Evolutionary conservation across 2,797 vertebrate species (phyloP).

Genomic region (Phyllotis vaccarum): DNA sequence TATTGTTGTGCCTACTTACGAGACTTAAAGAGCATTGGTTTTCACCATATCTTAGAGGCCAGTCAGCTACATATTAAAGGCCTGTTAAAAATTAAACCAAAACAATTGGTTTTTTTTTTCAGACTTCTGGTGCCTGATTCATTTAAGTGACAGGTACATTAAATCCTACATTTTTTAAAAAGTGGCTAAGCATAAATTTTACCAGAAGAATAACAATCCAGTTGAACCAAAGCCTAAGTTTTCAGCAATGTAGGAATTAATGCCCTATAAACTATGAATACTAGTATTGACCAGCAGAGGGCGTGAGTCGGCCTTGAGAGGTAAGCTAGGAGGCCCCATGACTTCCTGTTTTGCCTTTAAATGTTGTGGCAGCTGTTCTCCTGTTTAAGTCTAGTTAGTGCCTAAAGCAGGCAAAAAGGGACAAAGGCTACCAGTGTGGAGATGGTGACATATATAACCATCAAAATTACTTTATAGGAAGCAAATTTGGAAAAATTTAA

Average conservation of each 20-base stretch:
- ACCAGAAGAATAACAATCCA: constrained; percentile 35
- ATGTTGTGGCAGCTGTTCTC: constrained; percentile 71
- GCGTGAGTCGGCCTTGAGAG: constrained; percentile 67
- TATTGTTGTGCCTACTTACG: constrained; percentile 34
- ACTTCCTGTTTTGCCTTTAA: constrained; percentile 84
- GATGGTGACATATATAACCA: constrained; percentile 23
- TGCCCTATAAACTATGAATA: constrained; percentile 33
- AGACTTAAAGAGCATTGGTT: neutral
- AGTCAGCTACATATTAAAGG: neutral
- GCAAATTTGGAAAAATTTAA: constrained; percentile 9
- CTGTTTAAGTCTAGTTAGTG: constrained; percentile 50
- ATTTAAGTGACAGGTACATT: constrained; percentile 9
- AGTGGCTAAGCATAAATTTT: constrained; percentile 9
- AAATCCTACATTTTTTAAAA: neutral
- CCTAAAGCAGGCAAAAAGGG: constrained; percentile 36
- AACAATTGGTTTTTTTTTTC: constrained; percentile 11
- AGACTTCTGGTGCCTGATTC: neutral
- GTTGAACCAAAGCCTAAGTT: constrained; percentile 20
- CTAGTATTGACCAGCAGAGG: constrained; percentile 77
- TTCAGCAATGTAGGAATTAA: constrained; percentile 14
- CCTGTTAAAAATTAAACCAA: neutral
- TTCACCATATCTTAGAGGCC: neutral
- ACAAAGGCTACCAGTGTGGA: constrained; percentile 39
- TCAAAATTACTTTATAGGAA: constrained; percentile 39
- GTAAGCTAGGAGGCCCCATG: constrained; percentile 68